Conservation (phyloP, 1,140 invertebrate species). For the Bombus breviceps region DNA sequence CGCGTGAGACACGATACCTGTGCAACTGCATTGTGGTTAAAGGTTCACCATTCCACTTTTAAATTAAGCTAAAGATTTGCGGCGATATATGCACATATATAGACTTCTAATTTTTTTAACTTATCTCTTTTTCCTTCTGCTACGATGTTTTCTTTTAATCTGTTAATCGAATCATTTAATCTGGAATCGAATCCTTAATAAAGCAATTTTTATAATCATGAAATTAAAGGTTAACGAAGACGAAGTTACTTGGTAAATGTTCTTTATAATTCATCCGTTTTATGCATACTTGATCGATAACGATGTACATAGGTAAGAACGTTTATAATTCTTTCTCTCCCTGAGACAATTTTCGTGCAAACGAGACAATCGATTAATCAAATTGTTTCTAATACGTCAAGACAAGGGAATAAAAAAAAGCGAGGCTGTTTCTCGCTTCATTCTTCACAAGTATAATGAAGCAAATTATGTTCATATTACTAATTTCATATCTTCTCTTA, state of each 20-base stretch:
- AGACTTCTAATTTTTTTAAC: background rate
- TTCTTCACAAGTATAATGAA: too few species aligned
- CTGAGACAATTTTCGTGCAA: background rate
- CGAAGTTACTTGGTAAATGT: too few species aligned
- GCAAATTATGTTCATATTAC: too few species aligned
- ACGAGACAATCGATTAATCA: background rate
- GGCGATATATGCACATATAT: background rate
- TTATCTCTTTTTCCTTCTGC: background rate
- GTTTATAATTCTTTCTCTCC: background rate
- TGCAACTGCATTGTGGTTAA: background rate
- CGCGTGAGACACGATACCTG: background rate
- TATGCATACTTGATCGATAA: too few species aligned
- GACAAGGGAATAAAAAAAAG: background rate
- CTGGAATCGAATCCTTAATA: background rate
- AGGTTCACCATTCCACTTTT: background rate
- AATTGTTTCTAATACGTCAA: background rate
- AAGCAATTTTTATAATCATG: background rate
- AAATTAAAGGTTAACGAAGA: background rate
- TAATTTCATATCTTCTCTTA: too few species aligned
- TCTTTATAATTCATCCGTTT: too few species aligned
- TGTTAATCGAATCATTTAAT: background rate
- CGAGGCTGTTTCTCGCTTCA: too few species aligned
- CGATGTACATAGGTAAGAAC: too few species aligned
- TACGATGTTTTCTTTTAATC: background rate
- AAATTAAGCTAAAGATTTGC: background rate